A percentile compares a stretch with the other conserved stretches of the same genome.
Conservation (phyloP, 2,888 invertebrate genomes). For the Napeogenes sylphis region DNA sequence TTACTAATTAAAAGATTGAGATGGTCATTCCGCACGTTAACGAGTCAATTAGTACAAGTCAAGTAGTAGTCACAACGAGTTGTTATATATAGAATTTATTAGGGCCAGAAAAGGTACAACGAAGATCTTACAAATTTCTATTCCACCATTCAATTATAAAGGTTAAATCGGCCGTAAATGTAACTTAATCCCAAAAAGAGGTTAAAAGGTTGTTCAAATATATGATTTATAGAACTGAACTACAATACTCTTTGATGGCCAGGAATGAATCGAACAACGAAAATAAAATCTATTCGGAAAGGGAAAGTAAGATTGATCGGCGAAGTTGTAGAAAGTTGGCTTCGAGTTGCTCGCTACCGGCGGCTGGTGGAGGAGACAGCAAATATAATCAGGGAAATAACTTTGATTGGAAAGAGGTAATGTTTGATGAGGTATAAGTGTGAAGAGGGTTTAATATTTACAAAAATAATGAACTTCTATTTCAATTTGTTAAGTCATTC, state of each 20-base stretch:
- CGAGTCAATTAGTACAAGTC: no score
- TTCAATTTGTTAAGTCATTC: background rate
- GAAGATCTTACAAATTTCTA: slow-evolving; percentile 4
- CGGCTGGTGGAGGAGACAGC: slow-evolving; percentile 5
- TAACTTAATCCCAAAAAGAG: slow-evolving; percentile 5
- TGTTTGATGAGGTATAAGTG: background rate
- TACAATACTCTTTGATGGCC: slow-evolving; percentile 44
- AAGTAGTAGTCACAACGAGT: no score
- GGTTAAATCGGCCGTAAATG: slow-evolving; percentile 2
- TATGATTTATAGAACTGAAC: slow-evolving; percentile 18
- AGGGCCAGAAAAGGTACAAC: no score
- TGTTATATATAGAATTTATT: no score
- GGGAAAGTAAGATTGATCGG: slow-evolving; percentile 69
- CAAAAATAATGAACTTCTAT: background rate
- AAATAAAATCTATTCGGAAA: slow-evolving; percentile 62
- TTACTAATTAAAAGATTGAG: slow-evolving; percentile 14
- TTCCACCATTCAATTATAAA: slow-evolving; percentile 1
- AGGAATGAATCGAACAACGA: slow-evolving; percentile 40
- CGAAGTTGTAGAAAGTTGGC: slow-evolving; percentile 56
- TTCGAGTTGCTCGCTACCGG: slow-evolving; percentile 22
- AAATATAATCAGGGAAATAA: slow-evolving; percentile 6
- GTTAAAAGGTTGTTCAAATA: slow-evolving; percentile 15
- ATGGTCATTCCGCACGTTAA: background rate
- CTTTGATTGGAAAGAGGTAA: slow-evolving; percentile 7
- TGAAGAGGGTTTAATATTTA: background rate